These are phyloP conservation scores for Chaetoderma sp. DNA, from an alignment of 2,888 invertebrate species.

Conservation along the genomic window DNA sequence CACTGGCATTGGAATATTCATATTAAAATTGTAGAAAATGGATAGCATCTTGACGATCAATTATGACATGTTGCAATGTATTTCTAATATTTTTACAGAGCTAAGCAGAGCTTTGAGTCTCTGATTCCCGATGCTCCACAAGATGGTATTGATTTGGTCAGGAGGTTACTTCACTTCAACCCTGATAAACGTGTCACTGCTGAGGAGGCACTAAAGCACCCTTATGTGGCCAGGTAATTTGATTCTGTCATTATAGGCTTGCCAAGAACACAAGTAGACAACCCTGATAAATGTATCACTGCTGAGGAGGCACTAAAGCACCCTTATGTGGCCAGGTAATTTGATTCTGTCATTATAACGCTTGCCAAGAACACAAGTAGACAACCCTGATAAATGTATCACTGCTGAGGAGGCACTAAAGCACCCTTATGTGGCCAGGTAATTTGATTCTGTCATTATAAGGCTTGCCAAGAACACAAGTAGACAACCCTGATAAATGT, in stretches of 20 bases:
- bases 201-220: conserved; percentile 85
- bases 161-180: conserved; percentile 87
- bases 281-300: conserved; percentile 87
- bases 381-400: conserved; percentile 87
- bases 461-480: too few relatives aligned
- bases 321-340: conserved; percentile 86
- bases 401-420: conserved; percentile 88
- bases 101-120: conserved; percentile 73
- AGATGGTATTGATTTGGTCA: conserved; percentile 86
- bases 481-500: conserved; percentile 88
- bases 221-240: conserved; percentile 87
- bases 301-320: conserved; percentile 89
- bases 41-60: too few relatives aligned
- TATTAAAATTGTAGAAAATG: too few relatives aligned
- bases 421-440: conserved; percentile 89
- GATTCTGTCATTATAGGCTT: conserved; percentile 36
- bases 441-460: too few relatives aligned
- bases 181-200: conserved; percentile 89
- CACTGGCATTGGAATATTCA: too few relatives aligned
- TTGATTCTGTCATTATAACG: too few relatives aligned
- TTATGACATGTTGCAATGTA: too few relatives aligned
- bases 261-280: too few relatives aligned
- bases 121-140: conserved; percentile 74
- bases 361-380: too few relatives aligned
- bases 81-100: conserved; percentile 45